phyloP scores from a whole-genome alignment of 2,888 invertebrate species.

The Gymnoscelis rufifasciata region DNA sequence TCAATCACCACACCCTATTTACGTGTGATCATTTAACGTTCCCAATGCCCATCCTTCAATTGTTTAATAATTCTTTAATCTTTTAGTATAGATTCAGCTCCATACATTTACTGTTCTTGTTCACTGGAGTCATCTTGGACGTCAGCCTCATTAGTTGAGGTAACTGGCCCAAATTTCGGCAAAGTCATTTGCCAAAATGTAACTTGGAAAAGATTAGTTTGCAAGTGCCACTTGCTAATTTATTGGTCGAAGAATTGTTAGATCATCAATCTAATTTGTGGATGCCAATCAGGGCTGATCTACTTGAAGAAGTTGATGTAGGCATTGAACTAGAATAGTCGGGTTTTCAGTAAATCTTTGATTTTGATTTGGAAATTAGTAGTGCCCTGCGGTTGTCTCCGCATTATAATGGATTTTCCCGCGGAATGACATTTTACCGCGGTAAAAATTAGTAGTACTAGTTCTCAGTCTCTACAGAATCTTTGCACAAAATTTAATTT shows the following conservation, averaged over 20 bases:
- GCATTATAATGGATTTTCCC: too few relatives aligned
- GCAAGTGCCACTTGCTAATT: constrained; percentile 39
- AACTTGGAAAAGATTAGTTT: constrained; percentile 48
- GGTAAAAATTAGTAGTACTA: too few relatives aligned
- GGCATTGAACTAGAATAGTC: background rate
- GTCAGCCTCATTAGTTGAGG: constrained; percentile 73
- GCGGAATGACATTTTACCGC: too few relatives aligned
- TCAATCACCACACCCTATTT: too few relatives aligned
- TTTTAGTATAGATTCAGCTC: constrained; percentile 29
- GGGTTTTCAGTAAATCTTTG: too few relatives aligned
- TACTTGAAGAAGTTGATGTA: constrained; percentile 11
- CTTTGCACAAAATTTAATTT: too few relatives aligned
- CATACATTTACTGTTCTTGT: constrained; percentile 43
- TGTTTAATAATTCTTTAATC: too few relatives aligned
- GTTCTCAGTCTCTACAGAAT: too few relatives aligned
- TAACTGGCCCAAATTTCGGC: constrained; percentile 68
- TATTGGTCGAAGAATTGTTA: constrained; percentile 29
- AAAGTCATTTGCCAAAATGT: constrained; percentile 62
- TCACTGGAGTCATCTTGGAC: constrained; percentile 66
- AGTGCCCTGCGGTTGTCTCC: too few relatives aligned
- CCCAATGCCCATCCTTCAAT: too few relatives aligned
- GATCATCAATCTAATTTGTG: constrained; percentile 29
- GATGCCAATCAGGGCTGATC: constrained; percentile 21
- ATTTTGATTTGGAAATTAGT: too few relatives aligned
- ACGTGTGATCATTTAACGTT: too few relatives aligned